Base-by-base conservation (phyloP, 2,113 vertebrate genomes). In the Alouatta palliata region DNA sequence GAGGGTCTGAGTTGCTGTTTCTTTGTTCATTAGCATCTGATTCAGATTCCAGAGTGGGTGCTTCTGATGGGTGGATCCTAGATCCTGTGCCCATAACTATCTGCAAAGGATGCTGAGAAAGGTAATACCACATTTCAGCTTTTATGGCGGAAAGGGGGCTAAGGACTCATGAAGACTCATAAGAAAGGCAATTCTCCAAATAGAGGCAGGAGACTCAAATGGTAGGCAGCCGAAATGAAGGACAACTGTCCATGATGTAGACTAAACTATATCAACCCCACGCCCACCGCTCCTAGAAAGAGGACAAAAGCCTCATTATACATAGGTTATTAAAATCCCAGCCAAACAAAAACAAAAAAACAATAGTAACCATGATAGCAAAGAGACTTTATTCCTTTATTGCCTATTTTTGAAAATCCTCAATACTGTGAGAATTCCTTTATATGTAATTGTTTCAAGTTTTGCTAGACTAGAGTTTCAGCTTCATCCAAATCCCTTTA, bases 31-130 rank as follows among this genome's bases (percentile, higher is more conserved):
- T 61, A 75, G 75, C 40, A 49, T 35, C 7, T 27, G n/a, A 56
- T 47, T 95, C 77, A 54, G 25, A 54, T 27, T 75, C 27, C 66
- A 79, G 75, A 75, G 52, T 30, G 68, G 5, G 10, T 56, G 23
- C 5, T 56, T 81, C 54, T 83, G 73, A 71, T 52, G 87, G 47
- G 64, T 84, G 43, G 25, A 9, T 61, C n/a, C 83, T 85, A 47
- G 40, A 76, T 81, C 13, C 17, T 81, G 37, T 37, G 66, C 14
- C 14, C 21, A 0, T 52, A 45, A 43, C 20, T 68, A 25, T 43
- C n/a, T 47, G 25, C 56, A 88, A 90, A n/a, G n/a, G 73, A 70
- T 89, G 17, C 68, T 90, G 81, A 58, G 85, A 86, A 91, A 86
- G 21, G 43, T 32, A 49, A 20, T 37, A 47, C 25, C 49, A 14